A percentile compares a stretch with the other conserved stretches of the same genome.
These are phyloP conservation scores for Cosmia trapezina DNA, from an alignment of 2,888 invertebrate genomes.

Conservation along the genomic window DNA sequence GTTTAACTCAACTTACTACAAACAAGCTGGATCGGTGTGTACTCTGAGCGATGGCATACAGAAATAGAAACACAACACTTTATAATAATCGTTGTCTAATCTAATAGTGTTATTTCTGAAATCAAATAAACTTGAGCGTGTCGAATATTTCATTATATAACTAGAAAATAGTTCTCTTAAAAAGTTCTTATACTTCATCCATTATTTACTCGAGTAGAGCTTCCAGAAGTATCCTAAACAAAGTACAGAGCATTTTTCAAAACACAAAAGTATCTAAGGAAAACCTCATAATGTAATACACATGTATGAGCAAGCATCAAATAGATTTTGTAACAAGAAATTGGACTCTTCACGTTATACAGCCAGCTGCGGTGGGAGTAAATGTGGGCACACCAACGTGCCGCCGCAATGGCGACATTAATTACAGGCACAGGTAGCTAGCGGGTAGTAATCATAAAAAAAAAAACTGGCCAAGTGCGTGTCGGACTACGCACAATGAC, in stretches of 20 bases:
- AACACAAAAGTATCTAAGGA: constrained; percentile 35
- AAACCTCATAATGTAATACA: constrained; percentile 38
- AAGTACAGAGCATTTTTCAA: constrained; percentile 25
- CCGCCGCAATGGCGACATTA: too few relatives aligned
- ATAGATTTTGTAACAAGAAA: constrained; percentile 48
- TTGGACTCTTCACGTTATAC: constrained; percentile 27
- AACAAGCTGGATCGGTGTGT: neutral
- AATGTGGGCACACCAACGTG: constrained; percentile 6
- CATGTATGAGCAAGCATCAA: constrained; percentile 38
- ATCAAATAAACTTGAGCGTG: neutral
- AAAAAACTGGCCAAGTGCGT: too few relatives aligned
- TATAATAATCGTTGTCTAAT: neutral
- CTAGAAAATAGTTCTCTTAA: neutral
- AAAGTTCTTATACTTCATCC: neutral
- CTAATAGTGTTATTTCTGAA: neutral
- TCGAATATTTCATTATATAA: constrained; percentile 6
- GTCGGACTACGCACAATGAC: too few relatives aligned
- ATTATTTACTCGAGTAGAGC: constrained; percentile 7
- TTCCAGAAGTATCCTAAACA: constrained; percentile 6
- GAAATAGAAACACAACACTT: neutral
- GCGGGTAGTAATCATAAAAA: too few relatives aligned
- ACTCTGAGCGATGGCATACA: too few relatives aligned
- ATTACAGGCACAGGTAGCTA: too few relatives aligned
- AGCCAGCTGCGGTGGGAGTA: neutral
- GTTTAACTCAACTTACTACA: neutral